Percentiles rank a stretch among this genome's conserved stretches.
These are phyloP conservation scores for Myioborus miniatus DNA, from an alignment of 2,797 vertebrate species.

Conservation along the genomic window DNA sequence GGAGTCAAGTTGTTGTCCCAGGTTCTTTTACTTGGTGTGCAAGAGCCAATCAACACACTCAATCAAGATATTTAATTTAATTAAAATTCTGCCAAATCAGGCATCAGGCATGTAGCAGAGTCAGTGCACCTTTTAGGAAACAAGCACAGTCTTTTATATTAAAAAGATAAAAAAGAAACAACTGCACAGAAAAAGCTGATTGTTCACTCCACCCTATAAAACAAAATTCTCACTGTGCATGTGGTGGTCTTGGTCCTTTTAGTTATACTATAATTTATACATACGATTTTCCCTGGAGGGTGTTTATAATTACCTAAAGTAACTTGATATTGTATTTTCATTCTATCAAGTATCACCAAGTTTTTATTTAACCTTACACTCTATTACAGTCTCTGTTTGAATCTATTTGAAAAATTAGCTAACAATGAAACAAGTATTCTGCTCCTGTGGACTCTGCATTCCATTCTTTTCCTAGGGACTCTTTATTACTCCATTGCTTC, in stretches of 20 bases:
- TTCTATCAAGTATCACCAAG: neutral
- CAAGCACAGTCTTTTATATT: neutral
- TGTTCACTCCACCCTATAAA: neutral
- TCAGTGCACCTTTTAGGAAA: neutral
- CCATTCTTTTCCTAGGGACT: neutral
- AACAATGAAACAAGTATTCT: neutral
- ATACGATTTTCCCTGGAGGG: neutral
- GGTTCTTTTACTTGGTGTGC: neutral
- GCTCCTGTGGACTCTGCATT: neutral
- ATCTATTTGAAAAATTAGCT: neutral
- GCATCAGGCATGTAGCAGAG: neutral
- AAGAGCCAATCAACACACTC: neutral
- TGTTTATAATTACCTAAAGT: neutral
- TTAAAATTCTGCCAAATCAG: neutral
- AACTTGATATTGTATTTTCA: neutral
- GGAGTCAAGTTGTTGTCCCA: neutral
- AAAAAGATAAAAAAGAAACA: neutral
- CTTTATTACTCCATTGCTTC: neutral
- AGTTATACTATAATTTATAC: neutral
- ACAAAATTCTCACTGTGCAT: neutral
- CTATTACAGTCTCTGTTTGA: neutral
- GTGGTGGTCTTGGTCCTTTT: neutral
- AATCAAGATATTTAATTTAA: neutral
- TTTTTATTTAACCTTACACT: neutral
- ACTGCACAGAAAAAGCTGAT: neutral